These are phyloP conservation scores for Heliconius charithonia DNA, from an alignment of 2,888 invertebrate species.

Conservation along the genomic window DNA sequence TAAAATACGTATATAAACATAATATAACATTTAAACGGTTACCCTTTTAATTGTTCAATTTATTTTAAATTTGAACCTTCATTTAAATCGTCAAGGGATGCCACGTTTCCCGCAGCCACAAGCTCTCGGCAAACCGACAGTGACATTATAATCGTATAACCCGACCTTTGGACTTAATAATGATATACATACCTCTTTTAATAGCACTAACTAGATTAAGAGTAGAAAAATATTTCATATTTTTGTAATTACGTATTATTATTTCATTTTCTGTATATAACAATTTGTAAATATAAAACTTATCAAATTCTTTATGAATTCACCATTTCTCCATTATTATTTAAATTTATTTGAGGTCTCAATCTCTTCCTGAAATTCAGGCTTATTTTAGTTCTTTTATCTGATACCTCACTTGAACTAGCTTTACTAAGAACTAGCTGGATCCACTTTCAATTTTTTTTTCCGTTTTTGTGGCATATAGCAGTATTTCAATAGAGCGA, in stretches of 20 bases:
- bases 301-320: background rate
- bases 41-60: constrained; percentile 17
- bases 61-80: constrained; percentile 14
- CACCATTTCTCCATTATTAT: background rate
- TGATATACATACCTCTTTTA: background rate
- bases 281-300: background rate
- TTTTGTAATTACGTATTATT: background rate
- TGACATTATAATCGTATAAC: constrained; percentile 24
- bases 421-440: too few species aligned
- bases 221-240: background rate
- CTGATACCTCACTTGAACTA: too few species aligned
- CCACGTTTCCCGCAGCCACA: background rate
- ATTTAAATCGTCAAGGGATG: constrained; percentile 17
- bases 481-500: too few species aligned
- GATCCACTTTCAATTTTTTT: too few species aligned
- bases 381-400: too few species aligned
- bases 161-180: constrained; percentile 23
- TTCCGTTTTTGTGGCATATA: too few species aligned
- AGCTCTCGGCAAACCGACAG: constrained; percentile 21
- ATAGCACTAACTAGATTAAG: background rate
- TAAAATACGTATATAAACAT: background rate
- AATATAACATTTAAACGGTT: background rate
- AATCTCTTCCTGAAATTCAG: too few species aligned
- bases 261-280: background rate
- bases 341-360: too few species aligned